These are phyloP conservation scores for Sebastolobus alascanus DNA, from an alignment of 2,797 vertebrate genomes.

Conservation along the genomic window DNA sequence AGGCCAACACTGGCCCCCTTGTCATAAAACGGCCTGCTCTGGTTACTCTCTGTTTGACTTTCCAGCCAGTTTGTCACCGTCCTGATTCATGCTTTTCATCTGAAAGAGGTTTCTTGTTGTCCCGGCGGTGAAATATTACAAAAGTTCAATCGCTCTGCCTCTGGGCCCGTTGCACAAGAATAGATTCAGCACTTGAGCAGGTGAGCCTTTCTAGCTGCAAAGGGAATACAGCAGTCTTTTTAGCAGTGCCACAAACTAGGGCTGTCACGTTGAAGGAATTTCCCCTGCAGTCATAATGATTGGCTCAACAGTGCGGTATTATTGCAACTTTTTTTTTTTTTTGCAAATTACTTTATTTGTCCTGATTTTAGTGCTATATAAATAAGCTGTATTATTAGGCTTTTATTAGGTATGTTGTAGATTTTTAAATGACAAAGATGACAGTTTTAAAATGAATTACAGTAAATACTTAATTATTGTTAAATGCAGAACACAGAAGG, in stretches of 20 bases:
- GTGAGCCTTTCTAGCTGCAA: slow-evolving; percentile 58
- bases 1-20: slow-evolving; percentile 72
- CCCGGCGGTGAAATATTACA: slow-evolving; percentile 77
- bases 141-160: slow-evolving; percentile 75
- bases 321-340: no score
- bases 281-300: no score
- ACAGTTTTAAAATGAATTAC: no score
- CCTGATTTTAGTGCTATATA: no score
- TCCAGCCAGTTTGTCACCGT: slow-evolving; percentile 82
- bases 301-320: no score
- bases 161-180: slow-evolving; percentile 73
- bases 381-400: no score
- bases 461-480: no score
- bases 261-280: no score
- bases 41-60: slow-evolving; percentile 83
- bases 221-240: slow-evolving; percentile 21
- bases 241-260: slow-evolving; percentile 5
- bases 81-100: slow-evolving; percentile 77
- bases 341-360: no score
- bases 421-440: no score
- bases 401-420: no score
- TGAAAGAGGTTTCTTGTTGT: slow-evolving; percentile 80
- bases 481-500: no score
- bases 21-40: slow-evolving; percentile 76
- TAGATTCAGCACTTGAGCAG: slow-evolving; percentile 63